phyloP scores from a whole-genome alignment of 2,113 vertebrate genomes.

The Nettapus auritus region DNA sequence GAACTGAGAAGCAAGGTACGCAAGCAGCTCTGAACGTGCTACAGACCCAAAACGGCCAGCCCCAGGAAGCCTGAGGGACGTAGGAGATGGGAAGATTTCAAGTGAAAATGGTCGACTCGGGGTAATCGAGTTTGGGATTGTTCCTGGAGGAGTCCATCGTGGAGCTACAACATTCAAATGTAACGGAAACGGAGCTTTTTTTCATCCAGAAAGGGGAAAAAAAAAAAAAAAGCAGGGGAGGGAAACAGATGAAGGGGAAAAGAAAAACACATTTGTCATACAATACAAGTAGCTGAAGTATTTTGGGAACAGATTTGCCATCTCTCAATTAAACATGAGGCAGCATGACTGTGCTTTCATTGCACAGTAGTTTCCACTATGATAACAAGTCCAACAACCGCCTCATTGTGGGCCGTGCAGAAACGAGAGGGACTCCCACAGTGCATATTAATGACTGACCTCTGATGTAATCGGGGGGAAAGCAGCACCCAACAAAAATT shows the following conservation, averaged over 20 bases:
- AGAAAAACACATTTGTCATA: constrained; percentile 58
- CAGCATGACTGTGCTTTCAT: constrained; percentile 28
- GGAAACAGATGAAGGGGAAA: constrained; percentile 15
- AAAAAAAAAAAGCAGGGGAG: background rate
- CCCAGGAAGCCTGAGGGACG: background rate
- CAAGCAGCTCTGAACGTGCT: background rate
- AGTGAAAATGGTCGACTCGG: background rate
- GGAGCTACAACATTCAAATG: background rate
- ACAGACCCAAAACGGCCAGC: background rate
- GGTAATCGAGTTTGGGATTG: background rate
- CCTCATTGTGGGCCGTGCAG: constrained; percentile 19
- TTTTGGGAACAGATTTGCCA: constrained; percentile 52
- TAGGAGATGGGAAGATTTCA: background rate
- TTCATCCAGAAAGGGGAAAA: background rate
- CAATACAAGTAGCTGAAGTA: constrained; percentile 8
- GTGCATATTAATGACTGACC: constrained; percentile 58
- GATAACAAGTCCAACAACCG: constrained; percentile 60
- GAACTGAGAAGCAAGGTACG: background rate
- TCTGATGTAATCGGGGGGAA: constrained; percentile 23
- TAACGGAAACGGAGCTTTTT: background rate
- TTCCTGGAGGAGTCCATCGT: background rate
- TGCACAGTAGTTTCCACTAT: constrained; percentile 49
- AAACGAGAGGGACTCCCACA: constrained; percentile 30
- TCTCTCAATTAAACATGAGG: constrained; percentile 29
- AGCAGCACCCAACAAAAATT: constrained; percentile 56